Base-by-base conservation (phyloP, 2,797 vertebrate genomes). In the Crenuchus spilurus region DNA sequence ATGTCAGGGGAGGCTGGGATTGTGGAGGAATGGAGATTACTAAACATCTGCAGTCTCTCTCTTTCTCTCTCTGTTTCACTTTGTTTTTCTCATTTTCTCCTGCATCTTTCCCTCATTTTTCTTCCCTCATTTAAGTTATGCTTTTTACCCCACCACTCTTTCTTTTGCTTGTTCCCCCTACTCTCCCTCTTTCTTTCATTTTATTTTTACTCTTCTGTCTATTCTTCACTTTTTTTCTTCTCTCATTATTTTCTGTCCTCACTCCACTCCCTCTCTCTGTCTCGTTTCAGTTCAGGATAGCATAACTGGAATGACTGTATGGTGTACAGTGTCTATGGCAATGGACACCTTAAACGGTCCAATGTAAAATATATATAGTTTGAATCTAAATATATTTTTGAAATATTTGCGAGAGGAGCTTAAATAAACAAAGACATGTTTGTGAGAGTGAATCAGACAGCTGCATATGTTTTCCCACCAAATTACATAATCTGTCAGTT, bases 1-100 rank as follows among this genome's bases (percentile, higher is more conserved):
- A 92, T 93, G 91, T 80, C 61, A 88, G 82, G 88, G 91, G 90
- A 93, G 90, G 88, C 80, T 80, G 83, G 80, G 85, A 87, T 85
- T 84, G 75, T 78, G 11, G 13, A 80, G 82, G 87, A 91, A 89
- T 91, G 88, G 83, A 84, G 84, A 88, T 90, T 83, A 88, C 81
- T 70, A 87, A 87, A 87, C 70, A 54, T 77, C 80, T 80, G 70
- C 66, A 80, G 84, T 75, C 80, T 82, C 85, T 84, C 81, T 51
- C 80, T 31, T n/a, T 57, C 41, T 26, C n/a, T 31, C 35, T 26
- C 18, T 54, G 46, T 51, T 41, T 60, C 14, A n/a, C 52, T 66
- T 61, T 7, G 35, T 63, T 6, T 13, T 13, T 30, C 10, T 46
- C 11, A 4, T 11, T 30, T 28, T 46, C 10, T 22, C 48, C n/a